Base-by-base conservation (phyloP, 1,140 invertebrate genomes). In the Polypedilum vanderplanki region DNA sequence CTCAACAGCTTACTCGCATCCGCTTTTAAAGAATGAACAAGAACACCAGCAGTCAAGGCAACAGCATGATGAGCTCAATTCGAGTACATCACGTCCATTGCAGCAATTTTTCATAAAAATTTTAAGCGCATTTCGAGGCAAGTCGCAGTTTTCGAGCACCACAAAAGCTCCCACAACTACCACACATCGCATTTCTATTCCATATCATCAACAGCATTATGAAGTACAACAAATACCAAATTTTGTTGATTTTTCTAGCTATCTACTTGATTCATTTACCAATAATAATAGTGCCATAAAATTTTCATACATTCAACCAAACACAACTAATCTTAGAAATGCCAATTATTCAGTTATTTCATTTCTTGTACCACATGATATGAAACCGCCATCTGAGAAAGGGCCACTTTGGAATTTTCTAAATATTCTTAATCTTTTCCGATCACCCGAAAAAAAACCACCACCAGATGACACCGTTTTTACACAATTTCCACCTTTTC, bases 211-310 rank as follows among this genome's bases (percentile, higher is more conserved):
- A 18, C 17, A 18, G 4, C 18, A 70, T 7, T 9, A 20, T n/a
- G 15, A 20, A 70, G 4, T 18, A 0, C 65, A 70, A 17, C 4
- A 70, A 70, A 70, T 18, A 18, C 65, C 65, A 70, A n/a, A 70
- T 70, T 70, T 70, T 70, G 65, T 70, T 10, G 65, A 70, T 22
- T 70, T 70, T 70, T 70, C 65, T 18, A 70, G n/a, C 9, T 70
- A 8, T 10, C 10, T 70, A 22, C 20, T 70, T 7, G 65, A 70
- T 10, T 70, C 65, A 20, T 70, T 70, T 3, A n/a, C 9, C 8
- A 22, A 9, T 22, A 70, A 18, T 70, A 70, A 70, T 70, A 70
- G 15, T 7, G 65, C 65, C 3, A 70, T 70, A 9, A 70, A 70
- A 22, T 70, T 70, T 17, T 70, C 65, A 22, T 70, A 70, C 18